phyloP scores from a whole-genome alignment of 2,797 vertebrate genomes.

The Diceros bicornis region DNA sequence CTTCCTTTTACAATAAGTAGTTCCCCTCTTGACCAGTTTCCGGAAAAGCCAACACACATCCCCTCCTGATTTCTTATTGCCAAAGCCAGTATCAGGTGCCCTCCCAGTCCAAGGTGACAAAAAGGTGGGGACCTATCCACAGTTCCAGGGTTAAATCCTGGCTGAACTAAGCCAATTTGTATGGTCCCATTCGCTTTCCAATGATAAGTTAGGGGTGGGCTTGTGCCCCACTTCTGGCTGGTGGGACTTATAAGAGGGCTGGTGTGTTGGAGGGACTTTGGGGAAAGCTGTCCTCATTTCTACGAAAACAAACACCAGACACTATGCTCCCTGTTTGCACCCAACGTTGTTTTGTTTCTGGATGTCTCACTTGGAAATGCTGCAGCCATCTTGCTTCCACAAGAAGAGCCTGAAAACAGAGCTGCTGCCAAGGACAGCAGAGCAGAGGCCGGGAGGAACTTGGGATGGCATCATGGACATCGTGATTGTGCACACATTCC shows the following conservation, averaged over 20 bases:
- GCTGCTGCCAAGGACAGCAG: background rate
- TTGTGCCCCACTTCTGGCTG: background rate
- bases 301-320: background rate
- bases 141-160: background rate
- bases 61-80: background rate
- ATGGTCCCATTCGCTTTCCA: background rate
- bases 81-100: background rate
- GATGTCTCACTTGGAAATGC: background rate
- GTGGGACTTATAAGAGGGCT: background rate
- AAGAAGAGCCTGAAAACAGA: background rate
- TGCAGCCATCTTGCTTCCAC: background rate
- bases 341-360: background rate
- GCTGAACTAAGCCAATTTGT: background rate
- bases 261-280: background rate
- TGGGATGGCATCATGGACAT: background rate
- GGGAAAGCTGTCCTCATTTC: background rate
- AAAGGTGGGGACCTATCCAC: background rate
- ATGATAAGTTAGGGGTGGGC: background rate
- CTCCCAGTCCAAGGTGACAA: fast-evolving
- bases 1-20: background rate
- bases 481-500: fast-evolving
- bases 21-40: background rate
- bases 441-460: background rate
- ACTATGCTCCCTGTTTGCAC: background rate
- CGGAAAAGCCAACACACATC: background rate